Evolutionary conservation across 2,888 invertebrate genomes (phyloP), one percentile per base, ranked within the genome.

Genomic region (Smittia sp.): DNA sequence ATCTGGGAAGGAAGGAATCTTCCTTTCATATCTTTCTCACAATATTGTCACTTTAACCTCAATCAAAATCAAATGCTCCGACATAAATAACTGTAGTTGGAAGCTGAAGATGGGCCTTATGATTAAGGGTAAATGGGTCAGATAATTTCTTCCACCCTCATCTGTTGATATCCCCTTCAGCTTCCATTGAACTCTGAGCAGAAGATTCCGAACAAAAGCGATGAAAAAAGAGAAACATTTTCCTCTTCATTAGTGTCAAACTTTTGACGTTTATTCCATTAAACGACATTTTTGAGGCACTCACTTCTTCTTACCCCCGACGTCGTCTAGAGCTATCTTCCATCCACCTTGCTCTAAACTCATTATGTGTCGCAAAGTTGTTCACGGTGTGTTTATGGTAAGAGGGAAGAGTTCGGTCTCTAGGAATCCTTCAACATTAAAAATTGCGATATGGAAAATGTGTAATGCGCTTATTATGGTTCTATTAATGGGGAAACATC

Each of bases 211-310:
- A 58, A 58, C 58, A 20, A 58, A 58, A 58, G 46, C 18, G 58
- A 18, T 4, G 22, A 58, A 39, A 39, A 13, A 39, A 39, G 39
- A 52, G 52, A 52, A 25, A 32, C 32, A 72, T 72, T 62, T 72
- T 72, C 62, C 72, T 72, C 62, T 72, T 72, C 72, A 72, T 72
- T 72, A 72, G 39, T 62, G 72, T 72, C 72, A 72, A 54, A 72
- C 58, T 62, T 72, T 72, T 72, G 72, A 72, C 72, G 62, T 72
- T 72, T 62, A 72, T 72, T 72, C 62, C 72, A 72, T 72, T 72
- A 62, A 13, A 27, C 27, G 27, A 63, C 25, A 63, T 27, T 63
- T 24, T 63, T 63, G 20, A 63, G 63, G 20, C 27, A n/a, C 63
- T 27, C 58, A 22, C 58, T 7, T 58, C 27, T 70, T 70, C 46